Evolutionary conservation across 1,140 invertebrate species (phyloP), one percentile per base, ranked within the genome.

Genomic region (Eurosta solidaginis): DNA sequence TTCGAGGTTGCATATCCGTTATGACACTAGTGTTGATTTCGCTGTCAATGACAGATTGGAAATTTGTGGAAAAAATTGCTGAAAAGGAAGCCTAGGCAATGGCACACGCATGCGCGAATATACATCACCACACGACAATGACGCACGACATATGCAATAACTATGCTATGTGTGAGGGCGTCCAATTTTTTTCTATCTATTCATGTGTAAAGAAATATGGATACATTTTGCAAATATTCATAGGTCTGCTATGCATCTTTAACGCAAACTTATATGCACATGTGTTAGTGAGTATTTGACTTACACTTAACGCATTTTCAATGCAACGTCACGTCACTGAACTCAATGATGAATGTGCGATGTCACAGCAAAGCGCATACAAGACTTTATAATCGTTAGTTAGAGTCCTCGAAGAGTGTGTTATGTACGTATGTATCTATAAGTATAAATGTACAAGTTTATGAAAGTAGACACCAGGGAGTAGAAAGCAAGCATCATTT

Each of bases 31-130:
- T 42, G 33, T 36, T 20, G 54, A 27, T 36, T 36, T 27, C 17
- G 59, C 59, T 68, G 59, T 68, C 59, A 68, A 68, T 68, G 59
- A 68, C 59, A 68, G 59, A 68, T 68, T 68, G 59, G n/a, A 33
- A 68, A 68, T 68, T 68, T 42, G 33, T 9, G 14, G 33, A 10
- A n/a, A 68, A n/a, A 49, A 54, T 3, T 27, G 22, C 12, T 54
- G 50, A 54, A 54, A 27, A 54, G 50, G 25, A 27, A 54, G 50
- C 22, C 50, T 20, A 1, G 4, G 50, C 22, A 52, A 22, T n/a
- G 9, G 2, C 10, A 33, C 12, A 33, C 59, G 40, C 59, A 68
- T 68, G 59, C n/a, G n/a, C n/a, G n/a, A n/a, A n/a, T n/a, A n/a
- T n/a, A n/a, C n/a, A n/a, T n/a, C n/a, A n/a, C n/a, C n/a, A n/a